Evolutionary conservation across 2,113 vertebrate genomes (phyloP), one percentile per base, ranked within the genome.

Genomic region (Mesoclemmys tuberculata): DNA sequence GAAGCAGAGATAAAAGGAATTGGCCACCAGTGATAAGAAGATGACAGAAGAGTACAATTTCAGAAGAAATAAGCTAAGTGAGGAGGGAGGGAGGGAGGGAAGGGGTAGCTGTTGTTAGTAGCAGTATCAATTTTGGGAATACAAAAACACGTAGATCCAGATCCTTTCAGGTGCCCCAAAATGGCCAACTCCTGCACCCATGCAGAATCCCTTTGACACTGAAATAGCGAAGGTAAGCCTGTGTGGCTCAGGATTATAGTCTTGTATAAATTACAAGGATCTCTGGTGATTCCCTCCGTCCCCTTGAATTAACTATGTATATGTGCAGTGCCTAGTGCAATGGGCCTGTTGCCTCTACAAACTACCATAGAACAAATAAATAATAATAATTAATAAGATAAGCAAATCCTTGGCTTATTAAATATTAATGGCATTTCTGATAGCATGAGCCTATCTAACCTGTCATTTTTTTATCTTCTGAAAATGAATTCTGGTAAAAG

Each of bases 381-480:
- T 11, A 18, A 71, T 24, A 55, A 29, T 79, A 71, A 8, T 64
- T 85, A 5, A 41, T 5, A 85, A 88, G 91, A 2, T 48, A 82
- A 91, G 31, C 5, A 79, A 2, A 75, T 92, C 80, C 21, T 83
- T 92, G 68, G n/a, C 5, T 83, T 91, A n/a, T 91, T 27, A 54
- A 10, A 35, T 22, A 80, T n/a, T 14, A 38, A 11, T 22, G 5
- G 68, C 3, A 8, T n/a, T 41, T 24, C 68, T 74, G 68, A 41
- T 77, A 77, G 24, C 41, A 46, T 44, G 74, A 10, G 26, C 13
- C 24, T 44, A 46, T 29, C 41, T 27, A 24, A 19, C 51, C 1
- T 14, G 77, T 52, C 56, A 75, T n/a, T 48, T 77, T 58, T 56
- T 90, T 68, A 13, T 29, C 1, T 90, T 94, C 79, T 61, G n/a